Evolutionary conservation across 2,888 invertebrate species (phyloP).

Genomic region (Apoda limacodes): DNA sequence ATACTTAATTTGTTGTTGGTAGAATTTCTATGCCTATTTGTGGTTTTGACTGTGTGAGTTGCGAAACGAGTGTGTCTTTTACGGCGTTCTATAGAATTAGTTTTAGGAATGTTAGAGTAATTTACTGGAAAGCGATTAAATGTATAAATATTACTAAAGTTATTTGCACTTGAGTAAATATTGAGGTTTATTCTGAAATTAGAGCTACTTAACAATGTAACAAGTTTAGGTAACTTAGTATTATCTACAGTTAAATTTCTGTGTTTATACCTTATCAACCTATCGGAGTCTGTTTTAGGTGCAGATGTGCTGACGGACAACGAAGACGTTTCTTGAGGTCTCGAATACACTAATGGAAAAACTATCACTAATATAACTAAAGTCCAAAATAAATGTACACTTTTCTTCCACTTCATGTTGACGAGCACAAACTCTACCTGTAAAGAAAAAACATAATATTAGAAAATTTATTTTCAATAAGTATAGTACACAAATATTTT

Average conservation of each 20-base stretch:
- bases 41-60: too few species aligned
- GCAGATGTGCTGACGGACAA: conserved; percentile 20
- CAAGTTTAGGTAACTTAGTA: too few species aligned
- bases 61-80: too few species aligned
- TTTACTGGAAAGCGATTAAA: too few species aligned
- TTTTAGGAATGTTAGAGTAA: too few species aligned
- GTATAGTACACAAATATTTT: too few species aligned
- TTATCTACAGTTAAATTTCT: conserved; percentile 26
- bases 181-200: conserved; percentile 1
- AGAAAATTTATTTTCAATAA: conserved; percentile 12
- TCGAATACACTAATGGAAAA: conserved; percentile 41
- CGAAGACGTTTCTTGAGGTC: conserved; percentile 38
- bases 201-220: conserved; percentile 7
- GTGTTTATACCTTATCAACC: conserved; percentile 56
- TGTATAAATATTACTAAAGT: not conserved
- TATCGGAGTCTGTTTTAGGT: conserved; percentile 31
- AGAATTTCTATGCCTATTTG: conserved; percentile 5
- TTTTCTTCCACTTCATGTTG: conserved; percentile 55
- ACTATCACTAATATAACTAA: conserved; percentile 51
- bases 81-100: too few species aligned
- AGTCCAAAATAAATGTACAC: conserved; percentile 54
- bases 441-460: conserved; percentile 28
- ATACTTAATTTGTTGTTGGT: conserved; percentile 9
- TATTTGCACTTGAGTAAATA: not conserved
- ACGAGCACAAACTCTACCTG: conserved; percentile 43